Evolutionary conservation across 2,113 vertebrate genomes (phyloP).

Genomic region (Gyps fulvus): DNA sequence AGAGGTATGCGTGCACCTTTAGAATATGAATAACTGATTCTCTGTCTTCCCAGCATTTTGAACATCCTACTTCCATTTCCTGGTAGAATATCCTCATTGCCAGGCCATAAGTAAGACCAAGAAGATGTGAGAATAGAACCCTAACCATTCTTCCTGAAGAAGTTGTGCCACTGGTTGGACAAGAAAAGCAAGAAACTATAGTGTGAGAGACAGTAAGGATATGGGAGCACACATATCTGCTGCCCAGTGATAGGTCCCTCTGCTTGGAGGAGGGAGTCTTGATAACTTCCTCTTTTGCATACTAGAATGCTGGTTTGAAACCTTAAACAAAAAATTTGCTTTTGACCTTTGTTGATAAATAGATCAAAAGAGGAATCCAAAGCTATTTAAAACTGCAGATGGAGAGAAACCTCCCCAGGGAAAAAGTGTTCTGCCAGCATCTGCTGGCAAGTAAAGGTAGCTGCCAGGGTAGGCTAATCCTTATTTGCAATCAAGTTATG

Average conservation of each 20-base stretch:
- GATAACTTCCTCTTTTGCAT: background rate
- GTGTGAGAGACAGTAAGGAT: background rate
- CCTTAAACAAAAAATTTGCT: background rate
- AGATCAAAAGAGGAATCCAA: background rate
- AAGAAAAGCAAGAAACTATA: background rate
- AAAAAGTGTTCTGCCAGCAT: slow-evolving; percentile 54
- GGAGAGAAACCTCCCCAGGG: slow-evolving; percentile 26
- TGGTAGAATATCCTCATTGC: background rate
- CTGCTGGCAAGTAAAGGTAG: slow-evolving; percentile 25
- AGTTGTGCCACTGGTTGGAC: background rate
- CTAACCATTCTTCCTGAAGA: background rate
- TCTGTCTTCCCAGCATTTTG: background rate
- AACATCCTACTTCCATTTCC: background rate
- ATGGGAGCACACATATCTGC: background rate
- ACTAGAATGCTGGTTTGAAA: background rate
- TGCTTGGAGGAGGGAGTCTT: background rate
- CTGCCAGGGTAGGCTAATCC: slow-evolving; percentile 10
- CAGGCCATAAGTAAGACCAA: background rate
- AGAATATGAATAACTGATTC: background rate
- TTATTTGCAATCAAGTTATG: background rate
- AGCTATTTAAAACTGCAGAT: slow-evolving; percentile 10
- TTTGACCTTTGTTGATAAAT: background rate
- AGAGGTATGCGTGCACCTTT: background rate
- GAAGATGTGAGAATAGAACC: background rate
- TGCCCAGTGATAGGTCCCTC: background rate